Evolutionary conservation across 2,113 vertebrate genomes (phyloP), one percentile per base, ranked within the genome.

Genomic region (Patagioenas fasciata): DNA sequence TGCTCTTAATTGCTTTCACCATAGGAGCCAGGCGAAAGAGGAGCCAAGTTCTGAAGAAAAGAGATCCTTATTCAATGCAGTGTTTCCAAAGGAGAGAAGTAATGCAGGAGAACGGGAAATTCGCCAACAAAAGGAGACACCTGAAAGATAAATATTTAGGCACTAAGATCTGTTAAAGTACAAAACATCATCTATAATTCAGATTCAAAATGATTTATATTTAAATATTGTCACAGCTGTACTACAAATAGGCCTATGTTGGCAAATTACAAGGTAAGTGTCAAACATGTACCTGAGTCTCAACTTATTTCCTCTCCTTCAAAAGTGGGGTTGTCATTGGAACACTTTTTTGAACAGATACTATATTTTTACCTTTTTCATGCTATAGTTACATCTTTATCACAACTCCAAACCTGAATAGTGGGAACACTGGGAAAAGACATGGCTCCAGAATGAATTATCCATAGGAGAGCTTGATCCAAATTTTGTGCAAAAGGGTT

Each of bases 91-190:
- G 67, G 26, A 70, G 61, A 88, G 31, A 61, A 91, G 60, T 20
- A 70, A 79, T 16, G 26, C 34, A 87, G 65, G 69, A 28, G 18
- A 92, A 75, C 56, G 89, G 92, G 91, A 95, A 95, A 91, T 71
- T 75, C 92, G 92, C 96, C 96, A 96, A 60, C 17, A 48, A 86
- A 72, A 89, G 53, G 50, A 89, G 77, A 38, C 77, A 93, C 20
- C 65, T 89, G 62, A 95, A 93, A 74, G 77, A 87, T 89, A 96
- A 96, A 94, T 95, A 96, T 96, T 96, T 96, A 94, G 92, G 83
- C 54, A 21, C 70, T 32, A 65, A 88, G 82, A 44, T 84, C 57
- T 92, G 36, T 81, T 86, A 86, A 94, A 96, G 77, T 91, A 89
- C 83, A 93, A 95, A 95, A 92, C 65, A 93, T 82, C 78, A 94